Conservation (phyloP, 2,888 invertebrate species). For the Isoperla grammatica region DNA sequence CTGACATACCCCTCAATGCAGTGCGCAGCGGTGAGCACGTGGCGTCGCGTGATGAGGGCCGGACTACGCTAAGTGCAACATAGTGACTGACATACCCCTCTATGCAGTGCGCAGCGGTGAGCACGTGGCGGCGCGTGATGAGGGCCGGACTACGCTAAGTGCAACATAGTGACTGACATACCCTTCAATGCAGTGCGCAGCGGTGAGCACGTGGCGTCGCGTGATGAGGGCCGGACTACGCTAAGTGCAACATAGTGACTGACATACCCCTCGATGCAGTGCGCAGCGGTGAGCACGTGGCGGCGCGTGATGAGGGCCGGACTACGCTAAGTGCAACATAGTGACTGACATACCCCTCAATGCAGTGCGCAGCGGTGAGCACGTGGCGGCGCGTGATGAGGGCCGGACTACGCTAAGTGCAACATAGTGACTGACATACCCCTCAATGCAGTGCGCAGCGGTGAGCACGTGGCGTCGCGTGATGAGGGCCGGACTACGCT, state of each 20-base stretch:
- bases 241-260: no score
- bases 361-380: constrained; percentile 70
- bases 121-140: constrained; percentile 61
- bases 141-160: constrained; percentile 51
- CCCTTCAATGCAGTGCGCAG: constrained; percentile 71
- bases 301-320: constrained; percentile 62
- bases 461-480: constrained; percentile 65
- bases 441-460: constrained; percentile 69
- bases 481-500: no score
- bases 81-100: no score
- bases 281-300: constrained; percentile 70
- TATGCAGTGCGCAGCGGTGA: constrained; percentile 72
- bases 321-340: no score
- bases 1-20: constrained; percentile 68
- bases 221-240: constrained; percentile 68
- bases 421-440: constrained; percentile 43
- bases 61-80: no score
- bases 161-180: no score
- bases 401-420: constrained; percentile 43
- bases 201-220: constrained; percentile 64
- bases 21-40: constrained; percentile 72
- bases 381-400: constrained; percentile 64
- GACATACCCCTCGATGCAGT: constrained; percentile 70
- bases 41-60: no score
- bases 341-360: constrained; percentile 70